Evolutionary conservation across 37 sponge, comb jelly and placozoan genomes (phyloP).

Genomic region (Lycopodina hypogea): DNA sequence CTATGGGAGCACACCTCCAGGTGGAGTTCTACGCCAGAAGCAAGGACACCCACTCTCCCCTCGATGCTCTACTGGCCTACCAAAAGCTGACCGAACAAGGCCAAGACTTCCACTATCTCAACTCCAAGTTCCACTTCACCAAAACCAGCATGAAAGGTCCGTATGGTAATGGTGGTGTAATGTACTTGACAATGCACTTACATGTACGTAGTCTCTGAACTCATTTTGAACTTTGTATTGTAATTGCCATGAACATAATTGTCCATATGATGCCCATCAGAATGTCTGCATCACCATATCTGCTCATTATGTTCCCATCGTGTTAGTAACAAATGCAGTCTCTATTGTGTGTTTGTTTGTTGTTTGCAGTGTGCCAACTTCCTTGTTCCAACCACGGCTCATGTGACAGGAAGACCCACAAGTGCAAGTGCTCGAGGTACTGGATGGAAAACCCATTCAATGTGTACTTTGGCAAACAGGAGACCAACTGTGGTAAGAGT

Average conservation of each 20-base stretch:
- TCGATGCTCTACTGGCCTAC: constrained; percentile 35
- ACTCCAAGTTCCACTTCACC: constrained; percentile 14
- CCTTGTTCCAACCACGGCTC: constrained; percentile 77
- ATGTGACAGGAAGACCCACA: constrained; percentile 63
- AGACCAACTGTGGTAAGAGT: constrained; percentile 55
- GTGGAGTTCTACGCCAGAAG: constrained; percentile 51
- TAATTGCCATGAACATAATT: not conserved
- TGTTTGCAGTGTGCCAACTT: constrained; percentile 62
- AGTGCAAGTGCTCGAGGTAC: constrained; percentile 70
- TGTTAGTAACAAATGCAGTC: not conserved
- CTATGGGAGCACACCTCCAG: constrained; percentile 13
- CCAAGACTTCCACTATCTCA: constrained; percentile 14
- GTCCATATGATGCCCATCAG: not conserved
- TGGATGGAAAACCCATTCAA: constrained; percentile 95
- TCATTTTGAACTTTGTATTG: not conserved
- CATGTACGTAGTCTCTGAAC: too few relatives aligned
- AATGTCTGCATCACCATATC: not conserved
- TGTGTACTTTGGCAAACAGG: constrained; percentile 47
- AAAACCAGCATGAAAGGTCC: constrained; percentile 41
- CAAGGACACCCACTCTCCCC: not conserved
- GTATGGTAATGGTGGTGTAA: not conserved
- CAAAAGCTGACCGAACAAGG: constrained; percentile 34
- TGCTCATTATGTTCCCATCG: not conserved
- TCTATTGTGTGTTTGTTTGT: not conserved
- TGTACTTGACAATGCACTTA: too few relatives aligned